Evolutionary conservation across 2,888 invertebrate genomes (phyloP).

Genomic region (Pristionchus maxplancki): DNA sequence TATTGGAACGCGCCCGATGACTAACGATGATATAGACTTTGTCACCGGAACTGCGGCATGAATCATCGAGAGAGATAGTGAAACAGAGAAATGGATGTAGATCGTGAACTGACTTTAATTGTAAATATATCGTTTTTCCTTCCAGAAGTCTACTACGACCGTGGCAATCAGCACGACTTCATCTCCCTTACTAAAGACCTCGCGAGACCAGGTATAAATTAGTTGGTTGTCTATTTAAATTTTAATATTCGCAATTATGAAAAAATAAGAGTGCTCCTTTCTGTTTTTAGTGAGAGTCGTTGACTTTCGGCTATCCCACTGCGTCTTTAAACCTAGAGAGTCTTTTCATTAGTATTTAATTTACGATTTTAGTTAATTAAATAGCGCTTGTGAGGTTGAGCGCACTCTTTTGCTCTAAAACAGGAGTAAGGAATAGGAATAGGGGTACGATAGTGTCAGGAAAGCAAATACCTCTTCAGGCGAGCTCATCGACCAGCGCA

Average conservation of each 20-base stretch:
- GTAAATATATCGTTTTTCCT: slow-evolving; percentile 49
- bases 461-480: slow-evolving; percentile 33
- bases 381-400: too few relatives aligned
- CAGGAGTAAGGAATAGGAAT: too few relatives aligned
- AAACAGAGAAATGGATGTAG: background rate
- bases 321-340: too few relatives aligned
- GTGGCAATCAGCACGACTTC: slow-evolving; percentile 99
- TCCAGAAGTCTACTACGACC: slow-evolving; percentile 94
- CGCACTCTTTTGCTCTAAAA: too few relatives aligned
- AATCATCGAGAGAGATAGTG: slow-evolving; percentile 37
- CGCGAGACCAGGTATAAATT: slow-evolving; percentile 88
- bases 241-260: too few relatives aligned
- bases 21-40: background rate
- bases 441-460: too few relatives aligned
- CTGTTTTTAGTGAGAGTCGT: too few relatives aligned
- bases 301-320: too few relatives aligned
- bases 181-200: slow-evolving; percentile 95
- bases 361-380: background rate
- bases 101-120: background rate
- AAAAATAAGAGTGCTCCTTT: too few relatives aligned
- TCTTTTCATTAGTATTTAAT: background rate
- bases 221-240: background rate
- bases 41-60: slow-evolving; percentile 50
- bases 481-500: slow-evolving; percentile 82
- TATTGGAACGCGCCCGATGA: background rate